A percentile compares a stretch with the other conserved stretches of the same genome.
Conservation (phyloP, 2,797 vertebrate genomes). For the Hylomyscus alleni region DNA sequence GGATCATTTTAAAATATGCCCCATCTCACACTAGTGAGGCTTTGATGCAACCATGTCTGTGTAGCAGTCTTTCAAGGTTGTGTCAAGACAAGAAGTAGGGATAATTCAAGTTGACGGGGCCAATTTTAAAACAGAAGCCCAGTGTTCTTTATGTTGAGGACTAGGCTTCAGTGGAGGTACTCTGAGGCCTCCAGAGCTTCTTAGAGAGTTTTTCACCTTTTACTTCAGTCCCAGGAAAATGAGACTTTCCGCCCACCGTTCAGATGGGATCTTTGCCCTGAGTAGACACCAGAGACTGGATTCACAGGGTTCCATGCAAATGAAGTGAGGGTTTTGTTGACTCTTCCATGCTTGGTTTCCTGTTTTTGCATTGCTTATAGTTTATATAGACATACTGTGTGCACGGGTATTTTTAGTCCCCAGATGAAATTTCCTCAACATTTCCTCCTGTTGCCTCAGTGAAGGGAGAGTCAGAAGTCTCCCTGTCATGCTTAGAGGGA, state of each 20-base stretch:
- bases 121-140: conserved; percentile 80
- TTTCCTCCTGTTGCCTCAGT: conserved; percentile 16
- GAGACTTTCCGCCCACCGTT: conserved; percentile 24
- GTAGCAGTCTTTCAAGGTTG: conserved; percentile 69
- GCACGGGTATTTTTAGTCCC: conserved; percentile 8
- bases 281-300: neutral
- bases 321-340: neutral
- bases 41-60: conserved; percentile 70
- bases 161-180: conserved; percentile 58
- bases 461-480: neutral
- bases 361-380: neutral
- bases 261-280: neutral
- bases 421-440: neutral
- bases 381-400: neutral
- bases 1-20: conserved; percentile 76
- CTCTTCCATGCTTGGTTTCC: neutral
- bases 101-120: conserved; percentile 76
- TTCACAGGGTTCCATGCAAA: neutral
- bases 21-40: neutral
- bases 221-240: conserved; percentile 66
- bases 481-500: neutral
- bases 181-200: conserved; percentile 63
- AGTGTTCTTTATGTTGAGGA: conserved; percentile 76
- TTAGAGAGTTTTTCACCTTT: conserved; percentile 66
- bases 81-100: conserved; percentile 70